Evolutionary conservation across 2,113 vertebrate genomes (phyloP), one percentile per base, ranked within the genome.

Genomic region (Gymnobelideus leadbeateri): DNA sequence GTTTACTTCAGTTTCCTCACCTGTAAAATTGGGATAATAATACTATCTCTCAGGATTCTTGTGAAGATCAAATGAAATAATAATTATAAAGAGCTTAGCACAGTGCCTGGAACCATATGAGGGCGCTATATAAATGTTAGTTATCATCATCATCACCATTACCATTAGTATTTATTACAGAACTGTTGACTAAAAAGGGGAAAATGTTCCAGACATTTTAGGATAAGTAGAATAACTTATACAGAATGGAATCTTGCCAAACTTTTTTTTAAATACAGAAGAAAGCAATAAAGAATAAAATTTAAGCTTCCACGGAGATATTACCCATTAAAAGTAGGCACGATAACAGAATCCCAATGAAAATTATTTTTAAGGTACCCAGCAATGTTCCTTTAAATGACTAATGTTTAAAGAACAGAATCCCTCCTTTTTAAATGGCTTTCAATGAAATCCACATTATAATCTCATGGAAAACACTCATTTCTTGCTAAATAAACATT

Each of bases 401-500:
- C 68, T 25, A 92, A 28, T 95, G 96, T 94, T 98, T 98, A 98
- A 98, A 98, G 96, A 98, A 97, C 96, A 98, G 98, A 96, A 97
- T 55, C 94, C 23, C 4, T 3, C 2, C 95, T 96, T 98, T 97
- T 95, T 92, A 98, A 98, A 98, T 89, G 92, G 93, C 97, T 97
- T 97, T 96, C 9, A 1, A 77, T 3, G 2, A 98, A 98, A 97
- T 96, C 96, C 96, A 77, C 91, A 77, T 3, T 96, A 98, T 97
- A 96, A 98, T 97, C 97, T 98, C 94, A 97, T 89, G 93, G 96
- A 97, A 99, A 98, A 98, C 96, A 98, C 92, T 97, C 89, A 96
- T 96, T 53, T 94, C 94, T 97, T 98, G 96, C 97, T 98, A 98
- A 98, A 97, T 93, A 99, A 98, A 99, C 98, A 98, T 0, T 0